phyloP scores from a whole-genome alignment of 1,140 invertebrate genomes.

The Aphis craccivora region DNA sequence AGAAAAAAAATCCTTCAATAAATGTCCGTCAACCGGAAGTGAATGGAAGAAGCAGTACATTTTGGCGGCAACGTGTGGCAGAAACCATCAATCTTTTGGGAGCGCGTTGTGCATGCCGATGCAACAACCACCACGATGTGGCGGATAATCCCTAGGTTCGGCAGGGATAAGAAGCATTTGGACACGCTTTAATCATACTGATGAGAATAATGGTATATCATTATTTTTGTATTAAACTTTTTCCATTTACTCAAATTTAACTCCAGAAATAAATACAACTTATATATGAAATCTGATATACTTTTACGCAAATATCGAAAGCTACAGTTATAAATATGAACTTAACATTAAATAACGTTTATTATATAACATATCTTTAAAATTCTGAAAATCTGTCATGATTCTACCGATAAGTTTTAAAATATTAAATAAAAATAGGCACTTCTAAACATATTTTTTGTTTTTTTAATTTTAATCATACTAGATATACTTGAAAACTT shows the following conservation, averaged over 20 bases:
- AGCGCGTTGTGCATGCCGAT: slow-evolving; percentile 37
- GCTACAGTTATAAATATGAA: not conserved
- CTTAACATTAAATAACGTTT: not conserved
- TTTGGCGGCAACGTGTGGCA: not conserved
- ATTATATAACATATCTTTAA: not conserved
- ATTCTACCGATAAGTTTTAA: no score
- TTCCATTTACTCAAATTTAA: slow-evolving; percentile 11
- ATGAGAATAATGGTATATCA: not conserved
- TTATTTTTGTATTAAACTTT: slow-evolving; percentile 20
- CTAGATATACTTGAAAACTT: no score
- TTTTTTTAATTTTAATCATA: not conserved
- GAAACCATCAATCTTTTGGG: slow-evolving; percentile 45
- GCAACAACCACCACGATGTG: slow-evolving; percentile 14
- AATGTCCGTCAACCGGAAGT: slow-evolving; percentile 39
- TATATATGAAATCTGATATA: not conserved
- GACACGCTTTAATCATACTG: not conserved
- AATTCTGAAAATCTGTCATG: no score
- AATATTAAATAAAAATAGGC: no score
- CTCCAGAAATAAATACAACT: not conserved
- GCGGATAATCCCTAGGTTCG: not conserved
- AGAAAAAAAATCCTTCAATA: slow-evolving; percentile 32
- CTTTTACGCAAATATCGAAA: not conserved
- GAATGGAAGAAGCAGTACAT: not conserved
- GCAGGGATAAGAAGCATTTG: not conserved
- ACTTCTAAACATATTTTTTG: not conserved